A percentile compares a stretch with the other conserved stretches of the same genome.
Conservation (phyloP, 1,140 invertebrate species). For the Mizuhopecten yessoensis region DNA sequence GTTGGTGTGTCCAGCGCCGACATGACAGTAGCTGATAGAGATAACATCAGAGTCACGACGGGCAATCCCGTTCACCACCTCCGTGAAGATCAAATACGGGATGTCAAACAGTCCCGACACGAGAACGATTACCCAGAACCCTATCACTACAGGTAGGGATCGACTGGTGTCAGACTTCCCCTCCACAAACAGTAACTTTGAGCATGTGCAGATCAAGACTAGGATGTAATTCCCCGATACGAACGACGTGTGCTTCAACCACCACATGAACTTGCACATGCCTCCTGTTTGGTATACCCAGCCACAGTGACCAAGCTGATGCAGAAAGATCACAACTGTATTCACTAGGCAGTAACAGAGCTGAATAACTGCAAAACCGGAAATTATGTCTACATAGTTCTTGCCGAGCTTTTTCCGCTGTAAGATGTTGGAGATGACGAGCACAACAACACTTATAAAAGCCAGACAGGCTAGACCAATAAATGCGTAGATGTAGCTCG, state of each 20-base stretch:
- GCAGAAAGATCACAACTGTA: background rate
- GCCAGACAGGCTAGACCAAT: background rate
- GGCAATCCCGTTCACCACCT: background rate
- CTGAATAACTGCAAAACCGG: slow-evolving; percentile 1
- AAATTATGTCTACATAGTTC: background rate
- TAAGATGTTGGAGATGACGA: background rate
- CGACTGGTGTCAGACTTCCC: background rate
- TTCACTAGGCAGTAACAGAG: background rate
- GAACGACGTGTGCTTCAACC: background rate
- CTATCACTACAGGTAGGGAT: background rate
- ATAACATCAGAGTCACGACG: background rate
- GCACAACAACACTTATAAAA: background rate
- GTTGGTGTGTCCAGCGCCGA: background rate
- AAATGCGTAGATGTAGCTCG: background rate
- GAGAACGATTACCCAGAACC: background rate
- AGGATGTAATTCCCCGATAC: background rate
- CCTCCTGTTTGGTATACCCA: background rate
- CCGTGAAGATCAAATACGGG: slow-evolving; percentile 3
- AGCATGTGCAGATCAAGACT: slow-evolving; percentile 23
- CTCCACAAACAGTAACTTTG: background rate
- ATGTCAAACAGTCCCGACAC: background rate
- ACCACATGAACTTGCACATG: background rate
- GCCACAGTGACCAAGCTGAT: background rate
- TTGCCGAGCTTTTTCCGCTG: background rate
- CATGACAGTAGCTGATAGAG: background rate